phyloP scores from a whole-genome alignment of 30 jellyfish, hydroid and myxozoan genomes.

The Aurelia sp. region DNA sequence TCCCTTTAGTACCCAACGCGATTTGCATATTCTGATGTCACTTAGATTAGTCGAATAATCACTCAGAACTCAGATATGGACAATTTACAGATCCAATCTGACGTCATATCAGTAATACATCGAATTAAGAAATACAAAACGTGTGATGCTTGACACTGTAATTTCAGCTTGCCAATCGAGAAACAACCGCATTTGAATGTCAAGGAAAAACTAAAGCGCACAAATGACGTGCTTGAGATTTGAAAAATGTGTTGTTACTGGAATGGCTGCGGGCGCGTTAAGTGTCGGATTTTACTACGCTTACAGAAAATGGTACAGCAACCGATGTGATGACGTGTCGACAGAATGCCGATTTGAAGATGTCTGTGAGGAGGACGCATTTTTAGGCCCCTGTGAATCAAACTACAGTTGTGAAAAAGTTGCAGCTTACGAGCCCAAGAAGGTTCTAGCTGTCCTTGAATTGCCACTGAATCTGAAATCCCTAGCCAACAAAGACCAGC shows the following conservation, averaged over 20 bases:
- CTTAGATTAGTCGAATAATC: too few species aligned
- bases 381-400: background rate
- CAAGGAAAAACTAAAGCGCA: background rate
- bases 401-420: background rate
- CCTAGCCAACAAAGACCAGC: background rate
- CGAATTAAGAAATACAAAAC: too few species aligned
- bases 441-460: background rate
- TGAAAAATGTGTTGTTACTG: background rate
- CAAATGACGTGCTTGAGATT: conserved; percentile 1
- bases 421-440: background rate
- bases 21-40: too few species aligned
- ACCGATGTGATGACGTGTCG: background rate
- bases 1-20: too few species aligned
- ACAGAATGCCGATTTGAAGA: background rate
- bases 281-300: background rate
- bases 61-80: too few species aligned
- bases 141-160: too few species aligned
- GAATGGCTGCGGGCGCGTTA: background rate
- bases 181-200: background rate
- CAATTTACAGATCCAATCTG: too few species aligned
- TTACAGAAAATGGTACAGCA: background rate
- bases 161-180: too few species aligned
- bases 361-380: background rate
- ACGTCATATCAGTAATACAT: too few species aligned
- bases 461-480: background rate